Evolutionary conservation across 2,113 vertebrate species (phyloP), one percentile per base, ranked within the genome.

Genomic region (Labeo catla): DNA sequence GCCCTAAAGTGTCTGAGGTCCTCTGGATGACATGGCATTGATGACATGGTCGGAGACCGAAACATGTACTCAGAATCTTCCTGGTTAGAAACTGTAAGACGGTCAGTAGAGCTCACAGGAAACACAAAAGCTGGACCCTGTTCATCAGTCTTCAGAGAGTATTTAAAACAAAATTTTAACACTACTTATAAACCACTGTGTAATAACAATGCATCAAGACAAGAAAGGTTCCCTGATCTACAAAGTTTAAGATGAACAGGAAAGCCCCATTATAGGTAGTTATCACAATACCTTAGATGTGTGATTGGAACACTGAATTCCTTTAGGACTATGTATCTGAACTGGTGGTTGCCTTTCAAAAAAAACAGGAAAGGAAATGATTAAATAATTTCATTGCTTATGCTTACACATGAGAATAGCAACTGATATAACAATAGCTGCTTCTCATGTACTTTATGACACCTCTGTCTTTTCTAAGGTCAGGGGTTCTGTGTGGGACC

Each of bases 381-480:
- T 50, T 8, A 50, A 76, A 50, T 12, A 0, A 54, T 54, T 54
- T 28, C 7, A 52, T 28, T 28, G 28, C 28, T 28, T 28, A 7
- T 76, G 3, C 16, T 50, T 34, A 23, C 15, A 36, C 23, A 49
- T 76, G 11, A 47, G 21, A 47, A 74, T 10, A n/a, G 0, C 9
- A 23, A 13, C 21, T 6, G 11, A 76, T 50, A 34, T 5, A 28
- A 28, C 28, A 4, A 76, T 52, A 8, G 8, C 47, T 76, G 47
- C 13, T 76, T 76, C 3, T 34, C 7, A 6, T 57, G 54, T 19
- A 57, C 7, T 57, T 16, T 19, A 19, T 57, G 54, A 57, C 7
- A 92, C 88, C 90, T 63, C 34, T 80, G 76, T 76, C 76, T 50
- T 82, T 73, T 61, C 65, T 84, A 5, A 50, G 76, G 15, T 86